phyloP scores from a whole-genome alignment of 2,113 vertebrate species.

The Crotalus tigris region DNA sequence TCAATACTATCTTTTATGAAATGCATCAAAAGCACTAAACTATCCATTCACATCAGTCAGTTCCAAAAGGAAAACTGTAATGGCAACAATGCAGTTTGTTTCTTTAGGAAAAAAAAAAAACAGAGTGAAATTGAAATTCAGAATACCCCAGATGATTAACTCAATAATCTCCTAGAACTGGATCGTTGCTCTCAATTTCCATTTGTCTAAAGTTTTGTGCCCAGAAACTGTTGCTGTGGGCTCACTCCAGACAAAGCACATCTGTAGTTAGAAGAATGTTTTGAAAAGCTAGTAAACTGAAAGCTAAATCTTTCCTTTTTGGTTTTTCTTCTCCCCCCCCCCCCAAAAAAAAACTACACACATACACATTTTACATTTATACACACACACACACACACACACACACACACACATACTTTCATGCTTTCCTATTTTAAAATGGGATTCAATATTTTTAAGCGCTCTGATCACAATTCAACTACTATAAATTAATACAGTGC shows the following conservation, averaged over 20 bases:
- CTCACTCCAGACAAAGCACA: not conserved
- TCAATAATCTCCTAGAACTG: not conserved
- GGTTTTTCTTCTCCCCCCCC: constrained; percentile 63
- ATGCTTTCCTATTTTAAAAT: constrained; percentile 35
- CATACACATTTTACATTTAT: too few relatives aligned
- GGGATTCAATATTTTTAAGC: constrained; percentile 45
- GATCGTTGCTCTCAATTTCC: not conserved
- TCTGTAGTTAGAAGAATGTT: not conserved
- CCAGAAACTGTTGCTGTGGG: not conserved
- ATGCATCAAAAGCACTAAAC: not conserved
- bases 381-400: too few relatives aligned
- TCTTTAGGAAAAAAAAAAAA: not conserved
- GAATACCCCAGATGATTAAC: not conserved
- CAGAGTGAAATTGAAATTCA: not conserved
- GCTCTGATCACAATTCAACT: constrained; percentile 52
- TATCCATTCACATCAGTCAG: not conserved
- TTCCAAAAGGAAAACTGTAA: not conserved
- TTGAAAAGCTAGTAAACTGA: not conserved
- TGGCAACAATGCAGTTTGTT: not conserved
- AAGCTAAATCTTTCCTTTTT: constrained; percentile 40
- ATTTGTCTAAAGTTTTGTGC: not conserved
- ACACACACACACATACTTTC: too few relatives aligned
- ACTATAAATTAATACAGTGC: constrained; percentile 62
- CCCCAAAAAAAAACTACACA: too few relatives aligned
- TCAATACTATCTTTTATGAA: not conserved